Percentiles rank a stretch among this genome's conserved stretches.
Conservation (phyloP, 2,797 vertebrate species). For the Spheniscus humboldti region DNA sequence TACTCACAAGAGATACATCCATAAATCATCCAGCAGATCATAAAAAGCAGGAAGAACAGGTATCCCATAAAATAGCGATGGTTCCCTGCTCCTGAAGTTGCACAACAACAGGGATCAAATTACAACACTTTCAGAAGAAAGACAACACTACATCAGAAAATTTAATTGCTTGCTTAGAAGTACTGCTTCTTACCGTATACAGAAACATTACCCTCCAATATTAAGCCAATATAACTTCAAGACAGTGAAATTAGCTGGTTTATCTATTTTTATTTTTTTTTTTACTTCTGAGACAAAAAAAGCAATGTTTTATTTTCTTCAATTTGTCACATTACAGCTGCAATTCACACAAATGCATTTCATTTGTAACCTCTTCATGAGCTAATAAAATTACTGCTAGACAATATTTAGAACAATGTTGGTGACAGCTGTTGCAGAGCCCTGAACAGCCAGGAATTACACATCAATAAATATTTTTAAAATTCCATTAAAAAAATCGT, state of each 20-base stretch:
- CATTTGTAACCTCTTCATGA: neutral
- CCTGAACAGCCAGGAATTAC: neutral
- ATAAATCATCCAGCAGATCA: conserved; percentile 99
- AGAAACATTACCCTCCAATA: neutral
- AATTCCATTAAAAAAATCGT: neutral
- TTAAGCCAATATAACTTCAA: neutral
- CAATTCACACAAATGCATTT: neutral
- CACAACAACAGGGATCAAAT: conserved; percentile 24
- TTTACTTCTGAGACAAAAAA: neutral
- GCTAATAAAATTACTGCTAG: neutral
- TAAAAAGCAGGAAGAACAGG: conserved; percentile 95
- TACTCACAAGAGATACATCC: conserved; percentile 96
- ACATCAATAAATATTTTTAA: neutral
- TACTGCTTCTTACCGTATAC: neutral
- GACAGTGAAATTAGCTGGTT: neutral
- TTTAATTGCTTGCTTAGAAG: neutral
- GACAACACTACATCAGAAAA: neutral
- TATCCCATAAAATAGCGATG: conserved; percentile 99
- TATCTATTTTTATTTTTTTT: neutral
- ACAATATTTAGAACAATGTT: neutral
- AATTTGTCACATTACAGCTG: neutral
- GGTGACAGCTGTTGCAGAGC: neutral
- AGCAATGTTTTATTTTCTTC: neutral
- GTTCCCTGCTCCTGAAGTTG: conserved; percentile 91
- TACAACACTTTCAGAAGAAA: neutral